Evolutionary conservation across 2,888 invertebrate species (phyloP), one percentile per base, ranked within the genome.

Genomic region (Imbricaverruca yamaguchii): DNA sequence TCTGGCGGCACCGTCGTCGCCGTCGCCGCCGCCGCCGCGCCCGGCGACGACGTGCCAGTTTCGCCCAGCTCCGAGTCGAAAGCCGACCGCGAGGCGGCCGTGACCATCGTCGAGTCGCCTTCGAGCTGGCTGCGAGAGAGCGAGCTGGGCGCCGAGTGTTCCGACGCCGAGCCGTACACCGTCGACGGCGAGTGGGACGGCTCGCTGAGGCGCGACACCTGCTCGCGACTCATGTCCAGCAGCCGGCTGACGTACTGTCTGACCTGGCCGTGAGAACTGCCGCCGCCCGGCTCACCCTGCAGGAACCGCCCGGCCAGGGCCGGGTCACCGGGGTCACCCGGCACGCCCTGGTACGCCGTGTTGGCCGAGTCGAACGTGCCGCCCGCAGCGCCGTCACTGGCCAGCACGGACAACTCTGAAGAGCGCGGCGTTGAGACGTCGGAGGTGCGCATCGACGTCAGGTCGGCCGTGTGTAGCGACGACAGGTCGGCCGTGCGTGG

Each of bases 371-470:
- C 78, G 78, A 78, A 57, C 6, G 78, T 78, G 23, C 11, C 13
- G 18, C 57, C 78, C 23, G 56, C 57, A 3, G 56, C 53, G 4
- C 13, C 78, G 56, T 23, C 18, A 23, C 57, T 21, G 56, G 23
- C 23, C 23, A 78, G 57, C 23, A 57, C 78, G 3, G 78, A 78
- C 15, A 57, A 57, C 12, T 56, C 56, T 12, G 78, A 78, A 1
- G 78, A 57, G 78, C 78, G 78, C n/a, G n/a, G 11, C 56, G 78
- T 23, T 23, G 78, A 78, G 23, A 78, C 78, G 57, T 78, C 78
- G 0, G 53, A 55, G 55, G 57, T 74, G 74, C 74, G 39, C 74
- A 74, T 6, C 21, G 78, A 78, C 57, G 78, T 57, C 11, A 78
- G 12, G 78, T 78, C 78, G 57, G 23, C 56, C 56, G 78, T 57